Evolutionary conservation across 2,888 invertebrate genomes (phyloP).

Genomic region (Cepaea hortensis): DNA sequence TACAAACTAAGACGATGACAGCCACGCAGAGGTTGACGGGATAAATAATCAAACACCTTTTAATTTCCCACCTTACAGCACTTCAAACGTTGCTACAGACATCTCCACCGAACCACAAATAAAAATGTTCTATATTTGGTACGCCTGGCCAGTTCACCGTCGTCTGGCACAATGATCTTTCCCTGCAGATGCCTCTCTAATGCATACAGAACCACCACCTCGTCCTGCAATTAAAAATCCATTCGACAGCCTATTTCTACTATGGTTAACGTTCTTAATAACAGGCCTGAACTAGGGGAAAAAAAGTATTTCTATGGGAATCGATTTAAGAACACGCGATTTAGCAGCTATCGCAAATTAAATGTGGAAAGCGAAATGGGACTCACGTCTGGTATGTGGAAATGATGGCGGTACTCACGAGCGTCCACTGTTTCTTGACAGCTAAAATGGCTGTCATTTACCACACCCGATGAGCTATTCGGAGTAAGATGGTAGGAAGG

Average conservation of each 20-base stretch:
- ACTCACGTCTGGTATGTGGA: background rate
- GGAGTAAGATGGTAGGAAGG: background rate
- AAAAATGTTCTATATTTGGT: no score
- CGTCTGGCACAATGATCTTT: no score
- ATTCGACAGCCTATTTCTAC: background rate
- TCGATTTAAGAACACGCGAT: constrained; percentile 21
- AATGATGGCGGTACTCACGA: constrained; percentile 15
- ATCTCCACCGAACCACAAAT: no score
- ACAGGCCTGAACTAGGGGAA: background rate
- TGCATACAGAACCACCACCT: background rate
- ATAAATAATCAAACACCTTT: no score
- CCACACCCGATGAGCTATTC: background rate
- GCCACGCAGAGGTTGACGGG: no score
- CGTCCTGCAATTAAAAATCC: constrained; percentile 19
- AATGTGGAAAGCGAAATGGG: constrained; percentile 15
- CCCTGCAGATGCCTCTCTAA: background rate
- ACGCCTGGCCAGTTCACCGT: no score
- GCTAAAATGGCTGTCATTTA: constrained; percentile 1
- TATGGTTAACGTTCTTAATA: background rate
- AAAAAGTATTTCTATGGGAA: constrained; percentile 6
- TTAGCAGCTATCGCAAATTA: constrained; percentile 4
- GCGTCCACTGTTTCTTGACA: background rate
- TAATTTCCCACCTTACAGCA: no score
- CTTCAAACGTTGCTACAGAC: no score
- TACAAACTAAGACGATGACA: no score